These are phyloP conservation scores for Ophion ellenae DNA, from an alignment of 2,888 invertebrate genomes.

Conservation along the genomic window DNA sequence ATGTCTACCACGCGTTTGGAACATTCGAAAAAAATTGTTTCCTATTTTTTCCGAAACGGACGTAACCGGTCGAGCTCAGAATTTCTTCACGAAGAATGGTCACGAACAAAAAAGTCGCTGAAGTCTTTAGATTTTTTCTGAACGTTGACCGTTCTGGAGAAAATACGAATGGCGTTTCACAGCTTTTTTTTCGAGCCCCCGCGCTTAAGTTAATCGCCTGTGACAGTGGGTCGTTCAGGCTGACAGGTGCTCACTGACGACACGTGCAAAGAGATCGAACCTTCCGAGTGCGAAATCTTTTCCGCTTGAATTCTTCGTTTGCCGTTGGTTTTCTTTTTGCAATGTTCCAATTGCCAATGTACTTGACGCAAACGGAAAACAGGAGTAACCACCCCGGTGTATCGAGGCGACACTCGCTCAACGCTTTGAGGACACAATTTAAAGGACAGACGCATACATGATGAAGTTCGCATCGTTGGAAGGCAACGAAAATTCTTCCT, in stretches of 20 bases:
- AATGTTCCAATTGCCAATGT: too few species aligned
- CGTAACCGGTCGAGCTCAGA: background rate
- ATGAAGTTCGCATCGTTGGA: too few species aligned
- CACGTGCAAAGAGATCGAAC: background rate
- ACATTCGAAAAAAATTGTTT: too few species aligned
- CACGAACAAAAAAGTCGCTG: background rate
- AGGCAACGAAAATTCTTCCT: too few species aligned
- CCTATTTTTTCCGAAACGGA: background rate
- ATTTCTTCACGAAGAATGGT: background rate
- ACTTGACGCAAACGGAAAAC: background rate
- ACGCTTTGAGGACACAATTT: background rate
- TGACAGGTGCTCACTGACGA: too few species aligned
- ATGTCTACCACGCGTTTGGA: too few species aligned
- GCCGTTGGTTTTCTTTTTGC: too few species aligned
- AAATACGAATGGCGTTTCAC: background rate
- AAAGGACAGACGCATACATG: too few species aligned
- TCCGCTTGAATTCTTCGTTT: background rate
- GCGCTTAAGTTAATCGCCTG: too few species aligned
- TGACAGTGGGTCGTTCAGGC: too few species aligned
- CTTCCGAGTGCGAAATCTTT: background rate
- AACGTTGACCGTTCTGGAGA: background rate
- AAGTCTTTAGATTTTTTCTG: background rate
- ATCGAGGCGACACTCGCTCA: background rate
- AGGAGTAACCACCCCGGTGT: background rate
- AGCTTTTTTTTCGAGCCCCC: too few species aligned